Evolutionary conservation across 2,797 vertebrate genomes (phyloP).

Genomic region (Darevskia nairensis): DNA sequence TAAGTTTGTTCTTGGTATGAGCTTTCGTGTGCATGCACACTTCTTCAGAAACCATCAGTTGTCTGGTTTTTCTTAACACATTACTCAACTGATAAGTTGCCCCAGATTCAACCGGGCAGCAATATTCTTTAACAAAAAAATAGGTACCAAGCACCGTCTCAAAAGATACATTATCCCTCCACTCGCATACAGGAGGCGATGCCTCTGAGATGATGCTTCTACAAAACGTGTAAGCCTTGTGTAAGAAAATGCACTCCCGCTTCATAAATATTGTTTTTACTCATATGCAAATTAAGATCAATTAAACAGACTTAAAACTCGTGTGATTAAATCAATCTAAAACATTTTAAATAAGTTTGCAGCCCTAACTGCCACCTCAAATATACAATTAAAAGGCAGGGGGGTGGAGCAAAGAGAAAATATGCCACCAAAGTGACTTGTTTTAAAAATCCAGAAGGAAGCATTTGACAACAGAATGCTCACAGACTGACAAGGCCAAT

Average conservation of each 20-base stretch:
- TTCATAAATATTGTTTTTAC: constrained; percentile 31
- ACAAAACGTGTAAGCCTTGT: background rate
- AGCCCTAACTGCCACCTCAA: background rate
- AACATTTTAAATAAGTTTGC: constrained; percentile 4
- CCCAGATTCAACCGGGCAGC: background rate
- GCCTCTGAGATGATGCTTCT: background rate
- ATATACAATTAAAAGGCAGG: background rate
- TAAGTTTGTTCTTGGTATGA: too few species aligned
- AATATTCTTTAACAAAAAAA: too few species aligned
- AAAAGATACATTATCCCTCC: background rate
- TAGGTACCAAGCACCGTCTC: too few species aligned
- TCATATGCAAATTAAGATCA: constrained; percentile 2
- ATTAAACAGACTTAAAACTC: background rate
- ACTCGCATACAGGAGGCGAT: background rate
- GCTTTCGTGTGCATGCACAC: too few species aligned
- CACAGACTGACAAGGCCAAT: background rate
- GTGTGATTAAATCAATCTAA: constrained; percentile 8
- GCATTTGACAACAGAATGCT: background rate
- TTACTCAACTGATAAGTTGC: background rate
- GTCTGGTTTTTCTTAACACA: too few species aligned
- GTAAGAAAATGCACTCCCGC: background rate
- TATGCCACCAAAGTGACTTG: background rate
- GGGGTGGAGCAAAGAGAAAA: background rate
- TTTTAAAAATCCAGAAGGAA: background rate
- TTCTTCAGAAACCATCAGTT: too few species aligned